phyloP scores from a whole-genome alignment of 30 jellyfish, hydroid and myxozoan genomes.

The Morbakka virulenta region DNA sequence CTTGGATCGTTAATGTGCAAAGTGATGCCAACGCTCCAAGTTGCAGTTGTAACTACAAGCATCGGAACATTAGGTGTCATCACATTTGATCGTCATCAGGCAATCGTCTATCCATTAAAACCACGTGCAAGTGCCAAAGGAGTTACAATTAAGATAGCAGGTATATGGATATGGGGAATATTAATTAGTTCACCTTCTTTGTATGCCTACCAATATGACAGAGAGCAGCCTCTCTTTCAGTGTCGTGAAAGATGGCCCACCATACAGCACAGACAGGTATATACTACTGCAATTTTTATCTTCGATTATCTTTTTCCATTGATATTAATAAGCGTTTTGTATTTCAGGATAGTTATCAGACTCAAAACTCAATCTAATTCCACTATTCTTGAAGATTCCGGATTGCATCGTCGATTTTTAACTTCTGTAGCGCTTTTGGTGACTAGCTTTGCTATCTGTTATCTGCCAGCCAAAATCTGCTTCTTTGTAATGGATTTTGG shows the following conservation, averaged over 20 bases:
- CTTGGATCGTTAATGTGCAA: slow-evolving; percentile 60
- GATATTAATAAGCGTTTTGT: slow-evolving; percentile 26
- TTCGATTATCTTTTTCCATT: slow-evolving; percentile 58
- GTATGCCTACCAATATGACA: slow-evolving; percentile 28
- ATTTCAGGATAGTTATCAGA: slow-evolving; percentile 38
- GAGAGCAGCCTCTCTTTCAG: neutral
- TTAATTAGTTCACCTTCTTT: slow-evolving; percentile 54
- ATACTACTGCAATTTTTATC: slow-evolving; percentile 53
- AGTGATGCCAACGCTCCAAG: slow-evolving; percentile 62
- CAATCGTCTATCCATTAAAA: slow-evolving; percentile 64
- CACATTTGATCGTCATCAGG: slow-evolving; percentile 58
- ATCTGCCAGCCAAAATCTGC: slow-evolving; percentile 47
- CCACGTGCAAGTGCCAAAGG: slow-evolving; percentile 53
- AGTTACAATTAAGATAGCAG: slow-evolving; percentile 30
- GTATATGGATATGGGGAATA: slow-evolving; percentile 65
- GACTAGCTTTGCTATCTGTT: slow-evolving; percentile 47
- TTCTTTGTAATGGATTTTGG: slow-evolving; percentile 46
- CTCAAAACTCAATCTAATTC: slow-evolving; percentile 25
- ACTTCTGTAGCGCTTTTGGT: slow-evolving; percentile 35
- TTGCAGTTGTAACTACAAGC: slow-evolving; percentile 70
- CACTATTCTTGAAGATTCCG: slow-evolving; percentile 25
- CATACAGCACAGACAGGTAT: slow-evolving; percentile 30
- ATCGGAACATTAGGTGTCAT: slow-evolving; percentile 59
- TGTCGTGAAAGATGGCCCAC: no score
- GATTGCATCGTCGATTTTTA: slow-evolving; percentile 45